These are phyloP conservation scores for Motacilla alba DNA, from an alignment of 2,113 vertebrate species.

Conservation along the genomic window DNA sequence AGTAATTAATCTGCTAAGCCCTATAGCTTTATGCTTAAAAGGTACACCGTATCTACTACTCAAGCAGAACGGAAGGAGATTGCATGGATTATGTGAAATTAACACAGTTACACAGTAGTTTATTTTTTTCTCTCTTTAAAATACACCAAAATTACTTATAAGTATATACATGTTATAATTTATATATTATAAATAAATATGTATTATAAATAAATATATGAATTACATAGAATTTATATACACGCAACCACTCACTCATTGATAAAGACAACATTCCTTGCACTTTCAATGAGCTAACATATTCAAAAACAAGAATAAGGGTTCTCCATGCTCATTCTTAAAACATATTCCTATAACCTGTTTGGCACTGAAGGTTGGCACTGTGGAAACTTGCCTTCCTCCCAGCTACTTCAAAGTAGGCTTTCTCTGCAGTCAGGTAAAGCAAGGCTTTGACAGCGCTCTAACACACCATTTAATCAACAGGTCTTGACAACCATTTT, in stretches of 20 bases:
- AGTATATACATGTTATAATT: not conserved
- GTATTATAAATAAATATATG: not conserved
- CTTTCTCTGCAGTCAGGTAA: not conserved
- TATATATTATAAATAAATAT: not conserved
- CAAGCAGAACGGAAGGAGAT: not conserved
- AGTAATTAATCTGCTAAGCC: constrained; percentile 13
- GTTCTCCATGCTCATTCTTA: not conserved
- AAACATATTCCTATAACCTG: not conserved
- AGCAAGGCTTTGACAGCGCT: not conserved
- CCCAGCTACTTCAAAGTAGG: not conserved
- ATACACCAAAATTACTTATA: not conserved
- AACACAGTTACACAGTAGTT: not conserved
- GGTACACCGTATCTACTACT: not conserved
- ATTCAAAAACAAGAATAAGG: not conserved
- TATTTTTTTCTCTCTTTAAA: not conserved
- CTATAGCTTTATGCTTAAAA: not conserved
- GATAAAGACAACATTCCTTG: not conserved
- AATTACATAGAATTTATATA: not conserved
- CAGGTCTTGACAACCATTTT: not conserved
- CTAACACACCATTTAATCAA: not conserved
- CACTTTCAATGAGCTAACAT: not conserved
- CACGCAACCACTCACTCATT: not conserved
- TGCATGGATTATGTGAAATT: not conserved
- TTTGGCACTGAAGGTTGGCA: not conserved
- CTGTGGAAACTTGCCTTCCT: not conserved